Percentiles rank a stretch among this genome's conserved stretches.
These are phyloP conservation scores for Agriopis leucophaearia DNA, from an alignment of 2,888 invertebrate genomes.

Conservation along the genomic window DNA sequence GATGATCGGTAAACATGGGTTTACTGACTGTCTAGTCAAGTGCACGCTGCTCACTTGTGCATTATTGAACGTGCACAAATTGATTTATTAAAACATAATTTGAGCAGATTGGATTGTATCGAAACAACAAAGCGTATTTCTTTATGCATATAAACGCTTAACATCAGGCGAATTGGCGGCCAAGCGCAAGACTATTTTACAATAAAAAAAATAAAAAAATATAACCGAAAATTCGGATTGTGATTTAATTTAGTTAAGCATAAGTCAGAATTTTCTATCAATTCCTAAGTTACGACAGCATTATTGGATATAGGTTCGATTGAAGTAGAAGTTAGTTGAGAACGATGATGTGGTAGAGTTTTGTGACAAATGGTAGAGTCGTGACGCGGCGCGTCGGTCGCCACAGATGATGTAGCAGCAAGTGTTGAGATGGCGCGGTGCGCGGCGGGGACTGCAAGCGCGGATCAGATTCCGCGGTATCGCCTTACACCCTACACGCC, in stretches of 20 bases:
- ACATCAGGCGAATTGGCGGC: no score
- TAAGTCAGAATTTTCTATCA: slow-evolving; percentile 28
- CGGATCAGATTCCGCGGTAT: slow-evolving; percentile 60
- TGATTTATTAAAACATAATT: neutral
- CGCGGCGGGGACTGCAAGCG: slow-evolving; percentile 14
- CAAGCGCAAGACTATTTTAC: no score
- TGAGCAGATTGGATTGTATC: neutral
- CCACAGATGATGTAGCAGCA: slow-evolving; percentile 31
- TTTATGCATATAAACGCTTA: no score
- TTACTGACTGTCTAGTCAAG: slow-evolving; percentile 48
- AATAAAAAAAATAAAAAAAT: no score
- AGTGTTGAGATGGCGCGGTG: neutral
- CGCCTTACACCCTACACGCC: slow-evolving; percentile 58
- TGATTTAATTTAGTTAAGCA: slow-evolving; percentile 24
- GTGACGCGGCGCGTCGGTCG: slow-evolving; percentile 56
- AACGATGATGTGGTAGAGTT: slow-evolving; percentile 52
- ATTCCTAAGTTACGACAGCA: slow-evolving; percentile 28
- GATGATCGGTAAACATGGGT: slow-evolving; percentile 55
- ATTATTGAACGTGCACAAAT: neutral
- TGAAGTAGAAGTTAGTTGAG: slow-evolving; percentile 44
- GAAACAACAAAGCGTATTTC: neutral
- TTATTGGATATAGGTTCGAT: slow-evolving; percentile 43
- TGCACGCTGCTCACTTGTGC: slow-evolving; percentile 14
- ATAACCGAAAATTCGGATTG: slow-evolving; percentile 18
- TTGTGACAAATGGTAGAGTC: slow-evolving; percentile 70